phyloP scores from a whole-genome alignment of 2,797 vertebrate species.

The Pseudochaenichthys georgianus region DNA sequence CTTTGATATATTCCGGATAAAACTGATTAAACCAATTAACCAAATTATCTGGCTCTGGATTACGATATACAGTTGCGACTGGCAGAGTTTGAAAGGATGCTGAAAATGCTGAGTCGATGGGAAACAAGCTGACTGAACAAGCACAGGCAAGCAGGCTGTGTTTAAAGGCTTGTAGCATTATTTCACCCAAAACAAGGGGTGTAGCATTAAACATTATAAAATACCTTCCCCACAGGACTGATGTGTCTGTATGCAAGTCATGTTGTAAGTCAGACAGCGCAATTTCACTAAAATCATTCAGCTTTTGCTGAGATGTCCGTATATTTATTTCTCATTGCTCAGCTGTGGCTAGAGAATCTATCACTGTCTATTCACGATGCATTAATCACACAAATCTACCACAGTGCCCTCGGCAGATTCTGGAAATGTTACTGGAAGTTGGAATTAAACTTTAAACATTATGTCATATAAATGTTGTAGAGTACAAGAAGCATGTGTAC shows the following conservation, averaged over 20 bases:
- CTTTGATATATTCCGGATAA: slow-evolving; percentile 77
- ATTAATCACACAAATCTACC: slow-evolving; percentile 26
- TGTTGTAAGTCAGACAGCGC: slow-evolving; percentile 32
- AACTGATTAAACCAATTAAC: slow-evolving; percentile 81
- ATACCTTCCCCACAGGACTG: slow-evolving; percentile 14
- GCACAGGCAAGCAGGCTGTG: slow-evolving; percentile 30
- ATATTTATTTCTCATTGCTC: slow-evolving; percentile 40
- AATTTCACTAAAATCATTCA: slow-evolving; percentile 41
- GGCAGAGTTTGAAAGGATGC: slow-evolving; percentile 57
- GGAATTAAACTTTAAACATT: slow-evolving; percentile 16
- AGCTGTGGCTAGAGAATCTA: slow-evolving; percentile 20
- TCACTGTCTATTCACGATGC: slow-evolving; percentile 23
- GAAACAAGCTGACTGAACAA: slow-evolving; percentile 48
- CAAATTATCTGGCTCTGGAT: slow-evolving; percentile 69
- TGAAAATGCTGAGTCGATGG: slow-evolving; percentile 59
- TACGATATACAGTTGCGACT: slow-evolving; percentile 43
- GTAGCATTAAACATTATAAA: slow-evolving; percentile 24
- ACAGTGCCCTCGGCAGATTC: background rate
- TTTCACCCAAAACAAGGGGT: slow-evolving; percentile 34
- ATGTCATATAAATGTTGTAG: background rate
- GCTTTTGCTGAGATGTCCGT: slow-evolving; percentile 44
- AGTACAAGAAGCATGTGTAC: background rate
- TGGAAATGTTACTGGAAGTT: slow-evolving; percentile 3
- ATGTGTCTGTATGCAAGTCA: slow-evolving; percentile 24
- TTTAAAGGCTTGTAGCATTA: slow-evolving; percentile 30